These are phyloP conservation scores for Enteromius fasciolatus DNA, from an alignment of 2,797 vertebrate species.

Conservation along the genomic window DNA sequence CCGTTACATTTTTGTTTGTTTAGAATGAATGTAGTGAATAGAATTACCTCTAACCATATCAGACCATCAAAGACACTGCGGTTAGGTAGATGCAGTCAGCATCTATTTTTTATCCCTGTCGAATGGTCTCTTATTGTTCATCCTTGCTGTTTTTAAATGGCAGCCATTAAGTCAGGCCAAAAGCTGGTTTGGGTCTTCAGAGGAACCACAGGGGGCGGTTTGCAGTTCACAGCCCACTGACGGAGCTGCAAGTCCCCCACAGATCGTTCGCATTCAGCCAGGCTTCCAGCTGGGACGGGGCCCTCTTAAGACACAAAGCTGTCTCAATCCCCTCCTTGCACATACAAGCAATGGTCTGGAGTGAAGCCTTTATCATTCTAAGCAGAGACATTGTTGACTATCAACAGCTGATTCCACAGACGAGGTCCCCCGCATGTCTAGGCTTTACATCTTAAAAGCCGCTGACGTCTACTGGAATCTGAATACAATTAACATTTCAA, in stretches of 20 bases:
- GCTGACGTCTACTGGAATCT: slow-evolving; percentile 37
- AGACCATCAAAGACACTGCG: slow-evolving; percentile 43
- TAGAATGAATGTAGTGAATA: slow-evolving; percentile 46
- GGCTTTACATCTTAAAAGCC: slow-evolving; percentile 43
- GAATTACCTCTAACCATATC: slow-evolving; percentile 48
- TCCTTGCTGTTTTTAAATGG: slow-evolving; percentile 40
- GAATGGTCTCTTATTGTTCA: slow-evolving; percentile 28
- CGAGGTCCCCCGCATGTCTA: slow-evolving; percentile 42
- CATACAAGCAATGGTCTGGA: slow-evolving; percentile 44
- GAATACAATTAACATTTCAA: slow-evolving; percentile 51
- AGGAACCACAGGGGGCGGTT: slow-evolving; percentile 33
- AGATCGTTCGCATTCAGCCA: slow-evolving; percentile 13
- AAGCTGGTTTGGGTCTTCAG: slow-evolving; percentile 44
- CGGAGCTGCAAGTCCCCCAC: slow-evolving; percentile 37
- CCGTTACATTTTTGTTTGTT: slow-evolving; percentile 43
- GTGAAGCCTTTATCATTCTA: slow-evolving; percentile 47
- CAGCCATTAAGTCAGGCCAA: slow-evolving; percentile 42
- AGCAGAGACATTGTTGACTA: slow-evolving; percentile 46
- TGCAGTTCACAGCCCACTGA: slow-evolving; percentile 47
- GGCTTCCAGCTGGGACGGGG: slow-evolving; percentile 21
- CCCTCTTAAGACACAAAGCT: slow-evolving; percentile 42
- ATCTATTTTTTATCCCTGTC: slow-evolving; percentile 18
- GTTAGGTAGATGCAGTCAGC: slow-evolving; percentile 25
- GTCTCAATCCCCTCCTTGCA: slow-evolving; percentile 34
- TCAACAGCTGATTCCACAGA: slow-evolving; percentile 46